Percentiles rank a stretch among this genome's conserved stretches.
Evolutionary conservation across 1,140 invertebrate species (phyloP).

Genomic region (Drosophila punjabiensis): DNA sequence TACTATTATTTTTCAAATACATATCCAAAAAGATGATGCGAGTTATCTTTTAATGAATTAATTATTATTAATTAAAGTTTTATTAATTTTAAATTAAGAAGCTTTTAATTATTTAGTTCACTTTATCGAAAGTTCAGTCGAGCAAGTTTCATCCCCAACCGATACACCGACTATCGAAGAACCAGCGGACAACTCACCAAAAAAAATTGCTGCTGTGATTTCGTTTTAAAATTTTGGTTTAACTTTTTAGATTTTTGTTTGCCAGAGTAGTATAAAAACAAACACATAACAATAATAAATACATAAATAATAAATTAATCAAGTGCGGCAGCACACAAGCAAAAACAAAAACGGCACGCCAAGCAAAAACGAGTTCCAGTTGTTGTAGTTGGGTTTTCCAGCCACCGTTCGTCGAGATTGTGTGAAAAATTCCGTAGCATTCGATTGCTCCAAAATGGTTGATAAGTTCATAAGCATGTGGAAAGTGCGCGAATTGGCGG

Average conservation of each 20-base stretch:
- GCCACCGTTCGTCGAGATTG: slow-evolving; percentile 67
- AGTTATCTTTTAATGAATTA: too few species aligned
- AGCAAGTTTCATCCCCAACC: not conserved
- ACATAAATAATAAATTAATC: not conserved
- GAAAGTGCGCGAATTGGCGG: slow-evolving; percentile 97
- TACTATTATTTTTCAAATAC: too few species aligned
- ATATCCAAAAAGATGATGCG: too few species aligned
- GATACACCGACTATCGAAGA: slow-evolving; percentile 3
- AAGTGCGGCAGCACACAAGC: slow-evolving; percentile 1
- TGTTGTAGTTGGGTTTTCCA: slow-evolving; percentile 49
- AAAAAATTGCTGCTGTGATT: slow-evolving; percentile 69
- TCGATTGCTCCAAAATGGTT: slow-evolving; percentile 80
- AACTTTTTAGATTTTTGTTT: slow-evolving; percentile 74
- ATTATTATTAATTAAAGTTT: too few species aligned
- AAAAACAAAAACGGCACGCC: slow-evolving; percentile 30
- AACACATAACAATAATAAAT: not conserved
- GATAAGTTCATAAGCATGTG: slow-evolving; percentile 94
- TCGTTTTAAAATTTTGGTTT: slow-evolving; percentile 75
- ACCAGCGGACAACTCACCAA: slow-evolving; percentile 70
- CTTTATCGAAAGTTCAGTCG: slow-evolving; percentile 1
- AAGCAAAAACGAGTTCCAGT: slow-evolving; percentile 60
- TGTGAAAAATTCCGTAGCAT: slow-evolving; percentile 79
- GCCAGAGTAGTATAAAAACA: not conserved
- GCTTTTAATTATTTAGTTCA: not conserved
- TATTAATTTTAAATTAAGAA: not conserved